These are phyloP conservation scores for Nasua narica DNA, from an alignment of 2,797 vertebrate genomes.

Conservation along the genomic window DNA sequence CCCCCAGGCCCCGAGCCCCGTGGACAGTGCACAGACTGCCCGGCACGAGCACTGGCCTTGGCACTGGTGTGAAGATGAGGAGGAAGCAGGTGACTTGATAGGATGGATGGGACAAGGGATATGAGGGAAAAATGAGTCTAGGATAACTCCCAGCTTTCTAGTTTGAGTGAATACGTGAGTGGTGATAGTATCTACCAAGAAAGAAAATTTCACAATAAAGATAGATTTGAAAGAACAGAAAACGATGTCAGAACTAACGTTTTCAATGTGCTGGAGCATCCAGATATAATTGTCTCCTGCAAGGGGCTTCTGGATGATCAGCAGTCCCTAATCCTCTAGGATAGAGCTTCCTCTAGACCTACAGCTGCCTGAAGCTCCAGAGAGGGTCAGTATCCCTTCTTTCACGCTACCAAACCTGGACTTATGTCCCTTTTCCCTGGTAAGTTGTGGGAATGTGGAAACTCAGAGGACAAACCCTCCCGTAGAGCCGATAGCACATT, in stretches of 20 bases:
- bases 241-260: not conserved
- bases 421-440: not conserved
- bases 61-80: not conserved
- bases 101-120: too few relatives aligned
- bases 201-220: not conserved
- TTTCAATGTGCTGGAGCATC: not conserved
- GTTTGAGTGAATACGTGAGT: not conserved
- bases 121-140: not conserved
- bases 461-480: not conserved
- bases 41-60: fast-evolving
- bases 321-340: not conserved
- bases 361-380: not conserved
- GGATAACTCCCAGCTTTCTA: not conserved
- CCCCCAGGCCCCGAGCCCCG: not conserved
- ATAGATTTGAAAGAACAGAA: not conserved
- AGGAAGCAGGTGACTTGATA: not conserved
- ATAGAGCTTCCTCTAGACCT: not conserved
- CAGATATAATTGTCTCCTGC: not conserved
- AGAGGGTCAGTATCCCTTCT: not conserved
- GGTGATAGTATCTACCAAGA: not conserved
- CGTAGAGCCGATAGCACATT: not conserved
- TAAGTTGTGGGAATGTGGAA: not conserved
- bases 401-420: not conserved
- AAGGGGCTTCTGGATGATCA: not conserved
- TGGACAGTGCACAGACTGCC: not conserved